phyloP scores from a whole-genome alignment of 2,797 vertebrate genomes.

The Eospalax fontanierii region DNA sequence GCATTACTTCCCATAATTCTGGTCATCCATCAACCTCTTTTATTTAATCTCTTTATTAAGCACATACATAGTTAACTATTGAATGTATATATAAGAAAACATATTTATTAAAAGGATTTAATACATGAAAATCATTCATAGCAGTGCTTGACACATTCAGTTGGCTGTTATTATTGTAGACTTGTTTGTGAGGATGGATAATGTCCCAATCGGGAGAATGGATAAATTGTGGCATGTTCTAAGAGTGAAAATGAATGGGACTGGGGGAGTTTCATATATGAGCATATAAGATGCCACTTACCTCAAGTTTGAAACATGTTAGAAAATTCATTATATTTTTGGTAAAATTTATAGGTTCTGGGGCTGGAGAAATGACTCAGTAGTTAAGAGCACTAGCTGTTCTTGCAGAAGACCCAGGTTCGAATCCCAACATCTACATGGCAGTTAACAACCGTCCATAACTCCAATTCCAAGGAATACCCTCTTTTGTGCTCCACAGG shows the following conservation, averaged over 20 bases:
- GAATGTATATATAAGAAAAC: not conserved
- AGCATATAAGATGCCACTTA: too few species aligned
- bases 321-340: not conserved
- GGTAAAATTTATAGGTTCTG: conserved; percentile 20
- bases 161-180: not conserved
- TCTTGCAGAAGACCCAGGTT: too few species aligned
- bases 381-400: too few species aligned
- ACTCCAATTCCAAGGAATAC: too few species aligned
- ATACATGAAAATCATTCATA: conserved; percentile 22
- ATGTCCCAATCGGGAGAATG: not conserved
- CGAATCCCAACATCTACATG: too few species aligned
- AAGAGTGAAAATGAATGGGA: not conserved
- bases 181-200: not conserved
- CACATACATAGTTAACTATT: not conserved
- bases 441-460: too few species aligned
- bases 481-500: too few species aligned
- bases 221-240: not conserved
- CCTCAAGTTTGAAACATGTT: conserved; percentile 10
- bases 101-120: not conserved
- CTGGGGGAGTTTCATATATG: too few species aligned
- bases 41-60: conserved; percentile 61
- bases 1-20: not conserved
- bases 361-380: too few species aligned
- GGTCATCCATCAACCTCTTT: not conserved
- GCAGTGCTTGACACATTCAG: not conserved